Evolutionary conservation across 2,888 invertebrate genomes (phyloP), one percentile per base, ranked within the genome.

Genomic region (Ommatoiulus sabulosus): DNA sequence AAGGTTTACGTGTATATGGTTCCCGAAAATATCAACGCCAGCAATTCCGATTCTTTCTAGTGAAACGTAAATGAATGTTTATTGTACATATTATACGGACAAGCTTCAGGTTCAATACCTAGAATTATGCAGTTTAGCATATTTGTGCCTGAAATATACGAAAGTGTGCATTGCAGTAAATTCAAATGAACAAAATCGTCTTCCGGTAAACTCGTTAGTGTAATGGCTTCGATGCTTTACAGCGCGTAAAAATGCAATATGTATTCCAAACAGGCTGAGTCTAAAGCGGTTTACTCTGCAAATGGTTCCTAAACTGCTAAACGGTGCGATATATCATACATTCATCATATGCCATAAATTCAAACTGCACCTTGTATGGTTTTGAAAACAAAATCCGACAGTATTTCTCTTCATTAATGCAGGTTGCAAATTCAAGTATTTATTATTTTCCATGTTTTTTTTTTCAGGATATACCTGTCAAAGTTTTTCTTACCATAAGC

Each of bases 61-160:
- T 80, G 80, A 80, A 80, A 80, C 35, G 80, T 80, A 80, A 80
- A 80, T 80, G 80, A 80, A 80, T 80, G 80, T 80, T 80, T 80
- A 80, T 80, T 80, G 80, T 80, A 35, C 15, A 35, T 12, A 80
- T 12, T 24, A n/a, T n/a, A 72, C 72, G 72, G n/a, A 72, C 20
- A 17, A 63, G n/a, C n/a, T 63, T 72, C 72, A 72, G 10, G 63
- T 17, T 63, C 7, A 63, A n/a, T 63, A 10, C 20, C 57, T 20
- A 20, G 24, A 72, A 72, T 72, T 72, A 72, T 20, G 72, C 24
- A 8, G 20, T n/a, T 72, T 72, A 72, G 20, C 72, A 72, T 72
- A 72, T 72, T 72, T 72, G 20, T 72, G 72, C 20, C 72, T 10
- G 80, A 35, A n/a, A n/a, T n/a, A n/a, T n/a, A 80, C 24, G 12